Evolutionary conservation across 2,888 invertebrate genomes (phyloP), one percentile per base, ranked within the genome.

Genomic region (Pammene fasciana): DNA sequence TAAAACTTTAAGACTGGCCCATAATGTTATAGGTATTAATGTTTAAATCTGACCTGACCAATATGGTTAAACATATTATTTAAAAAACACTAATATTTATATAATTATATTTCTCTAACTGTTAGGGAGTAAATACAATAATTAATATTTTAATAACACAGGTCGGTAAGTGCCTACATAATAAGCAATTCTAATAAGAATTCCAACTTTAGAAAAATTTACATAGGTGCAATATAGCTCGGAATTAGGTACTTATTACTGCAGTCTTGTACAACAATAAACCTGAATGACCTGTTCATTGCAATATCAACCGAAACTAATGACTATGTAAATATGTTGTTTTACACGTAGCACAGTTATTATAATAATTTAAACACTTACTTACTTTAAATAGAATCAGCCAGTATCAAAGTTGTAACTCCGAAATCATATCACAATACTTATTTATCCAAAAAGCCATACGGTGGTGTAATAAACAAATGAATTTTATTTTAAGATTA

Each of bases 361-460:
- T 14, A 38, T 26, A 7, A 16, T 67, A 68, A 67, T 48, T 36
- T 41, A 52, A 5, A 50, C 50, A 68, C 52, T 50, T 64, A 68
- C 52, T 50, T 64, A 68, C 68, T 56, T 68, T 64, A 68, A 52
- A 11, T 14, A 57, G 14, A 68, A 36, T 34, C 64, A 57, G 57
- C 46, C 38, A 45, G 50, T 68, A 38, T 65, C 57, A 59, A 45
- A 26, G 45, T n/a, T 57, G 43, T 52, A 60, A 46, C 46, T 60
- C 34, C 59, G 8, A 46, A 45, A 60, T 16, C 60, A 70, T 65
- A 54, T 60, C 70, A 65, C 70, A 16, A 41, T 34, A 26, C 26
- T 26, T 50, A 14, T 38, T 46, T 34, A 5, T 54, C 54, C 14
- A 11, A 46, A 60, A 48, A n/a, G 26, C 16, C 38, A 43, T 43